Base-by-base conservation (phyloP, 2,113 vertebrate genomes). In the Myrmophylax atrothorax region DNA sequence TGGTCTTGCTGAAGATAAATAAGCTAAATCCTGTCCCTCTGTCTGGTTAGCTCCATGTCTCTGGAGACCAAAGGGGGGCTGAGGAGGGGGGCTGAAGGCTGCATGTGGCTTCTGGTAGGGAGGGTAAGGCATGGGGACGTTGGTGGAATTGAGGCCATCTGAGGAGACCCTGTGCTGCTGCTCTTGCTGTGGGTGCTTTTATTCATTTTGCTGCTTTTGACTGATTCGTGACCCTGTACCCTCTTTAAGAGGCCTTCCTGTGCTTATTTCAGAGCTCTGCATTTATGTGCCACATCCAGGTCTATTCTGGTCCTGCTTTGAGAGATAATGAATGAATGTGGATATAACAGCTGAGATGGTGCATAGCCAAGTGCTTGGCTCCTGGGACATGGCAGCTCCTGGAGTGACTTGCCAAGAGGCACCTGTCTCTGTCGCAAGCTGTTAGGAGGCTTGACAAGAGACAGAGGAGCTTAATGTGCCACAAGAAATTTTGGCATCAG, bases 401-500 rank as follows among this genome's bases (percentile, higher is more conserved):
- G 10, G 37, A 46, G 46, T 87, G 76, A 69, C 62, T 82, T 96
- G 94, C 88, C 92, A 96, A 95, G 92, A 88, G 44, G 68, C 49
- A 84, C 90, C 94, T 93, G 87, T 93, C 94, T 95, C 58, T 37
- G 52, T 90, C 4, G 1, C 72, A 84, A 68, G 44, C 84, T 91
- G 63, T 96, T 92, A 94, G 76, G 80, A 92, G 63, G 55, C 29
- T 93, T 95, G 91, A 95, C 76, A 91, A 81, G 64, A 87, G 94
- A 78, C 31, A 44, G 59, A 38, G 63, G 24, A 95, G 73, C 56
- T 92, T 91, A 92, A 90, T 44, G 89, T 82, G 64, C 73, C 59
- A 69, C 89, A 90, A 38, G 89, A 92, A 92, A 31, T 6, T 63
- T 86, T 91, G 93, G 69, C 80, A 82, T 52, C 0, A 7, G 18